A percentile compares a stretch with the other conserved stretches of the same genome.
These are phyloP conservation scores for Gouania willdenowi DNA, from an alignment of 2,797 vertebrate species.

Conservation along the genomic window DNA sequence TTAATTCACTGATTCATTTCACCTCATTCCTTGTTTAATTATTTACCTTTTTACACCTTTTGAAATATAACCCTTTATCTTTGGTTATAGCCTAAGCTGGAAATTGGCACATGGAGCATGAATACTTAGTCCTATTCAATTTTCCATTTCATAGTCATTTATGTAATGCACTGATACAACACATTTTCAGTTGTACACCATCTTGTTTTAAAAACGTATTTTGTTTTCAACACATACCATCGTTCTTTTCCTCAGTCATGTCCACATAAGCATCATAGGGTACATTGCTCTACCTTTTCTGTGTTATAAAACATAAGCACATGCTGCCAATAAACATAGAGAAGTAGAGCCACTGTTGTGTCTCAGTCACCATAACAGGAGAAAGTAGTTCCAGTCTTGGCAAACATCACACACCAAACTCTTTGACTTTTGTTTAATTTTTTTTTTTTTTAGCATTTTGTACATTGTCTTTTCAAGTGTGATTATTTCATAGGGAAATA, in stretches of 20 bases:
- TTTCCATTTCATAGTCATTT: slow-evolving; percentile 2
- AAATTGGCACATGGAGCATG: slow-evolving; percentile 39
- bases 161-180: slow-evolving; percentile 5
- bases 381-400: slow-evolving; percentile 57
- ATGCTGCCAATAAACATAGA: slow-evolving; percentile 20
- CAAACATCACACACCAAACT: slow-evolving; percentile 60
- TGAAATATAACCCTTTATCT: slow-evolving; percentile 10
- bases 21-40: neutral
- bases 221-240: slow-evolving; percentile 7
- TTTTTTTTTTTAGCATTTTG: slow-evolving; percentile 24
- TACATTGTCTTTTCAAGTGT: slow-evolving; percentile 54
- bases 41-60: slow-evolving; percentile 1
- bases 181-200: slow-evolving; percentile 20
- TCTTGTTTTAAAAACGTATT: slow-evolving; percentile 25
- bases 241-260: slow-evolving; percentile 16
- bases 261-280: slow-evolving; percentile 21
- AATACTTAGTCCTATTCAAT: slow-evolving; percentile 14
- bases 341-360: slow-evolving; percentile 36
- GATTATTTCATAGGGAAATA: slow-evolving; percentile 41
- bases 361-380: slow-evolving; percentile 57
- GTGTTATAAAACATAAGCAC: slow-evolving; percentile 33
- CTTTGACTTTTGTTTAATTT: slow-evolving; percentile 45
- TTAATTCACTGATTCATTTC: neutral
- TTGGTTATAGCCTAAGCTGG: slow-evolving; percentile 5
- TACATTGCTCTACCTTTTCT: slow-evolving; percentile 24